Conservation (phyloP, 2,797 vertebrate genomes). For the Pachyuromys duprasi region DNA sequence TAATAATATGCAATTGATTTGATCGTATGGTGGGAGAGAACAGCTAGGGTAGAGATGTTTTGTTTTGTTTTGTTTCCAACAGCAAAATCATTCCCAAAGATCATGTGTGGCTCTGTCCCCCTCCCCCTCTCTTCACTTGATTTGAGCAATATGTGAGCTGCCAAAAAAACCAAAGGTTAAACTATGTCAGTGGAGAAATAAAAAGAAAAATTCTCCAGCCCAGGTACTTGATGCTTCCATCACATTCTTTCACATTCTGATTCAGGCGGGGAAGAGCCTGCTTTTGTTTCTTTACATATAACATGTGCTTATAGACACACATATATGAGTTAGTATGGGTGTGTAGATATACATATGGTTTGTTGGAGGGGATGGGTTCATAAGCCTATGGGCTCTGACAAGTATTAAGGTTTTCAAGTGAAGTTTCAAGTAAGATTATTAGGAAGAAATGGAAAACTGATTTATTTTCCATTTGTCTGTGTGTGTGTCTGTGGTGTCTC, state of each 20-base stretch:
- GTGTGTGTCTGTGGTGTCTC: neutral
- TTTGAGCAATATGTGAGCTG: slow-evolving; percentile 63
- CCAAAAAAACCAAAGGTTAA: slow-evolving; percentile 70
- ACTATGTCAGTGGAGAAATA: slow-evolving; percentile 52
- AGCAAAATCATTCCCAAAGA: slow-evolving; percentile 7
- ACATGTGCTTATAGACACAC: neutral
- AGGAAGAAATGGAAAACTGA: neutral
- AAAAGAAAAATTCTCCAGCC: slow-evolving; percentile 63
- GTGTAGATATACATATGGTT: neutral
- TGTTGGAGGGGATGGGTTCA: neutral
- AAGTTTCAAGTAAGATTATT: neutral
- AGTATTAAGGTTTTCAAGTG: neutral
- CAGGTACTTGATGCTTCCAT: slow-evolving; percentile 26
- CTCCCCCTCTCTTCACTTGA: slow-evolving; percentile 42
- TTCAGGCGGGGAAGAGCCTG: slow-evolving; percentile 3
- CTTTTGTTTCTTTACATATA: neutral
- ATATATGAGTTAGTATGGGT: neutral
- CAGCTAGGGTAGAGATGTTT: neutral
- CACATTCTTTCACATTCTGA: slow-evolving; percentile 63
- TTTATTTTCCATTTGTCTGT: neutral
- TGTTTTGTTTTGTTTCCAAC: slow-evolving; percentile 2
- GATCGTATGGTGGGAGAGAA: neutral
- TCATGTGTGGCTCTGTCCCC: neutral
- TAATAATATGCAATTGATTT: neutral
- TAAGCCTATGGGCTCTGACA: neutral